Base-by-base conservation (phyloP, 2,888 invertebrate genomes). In the Agrochola litura region DNA sequence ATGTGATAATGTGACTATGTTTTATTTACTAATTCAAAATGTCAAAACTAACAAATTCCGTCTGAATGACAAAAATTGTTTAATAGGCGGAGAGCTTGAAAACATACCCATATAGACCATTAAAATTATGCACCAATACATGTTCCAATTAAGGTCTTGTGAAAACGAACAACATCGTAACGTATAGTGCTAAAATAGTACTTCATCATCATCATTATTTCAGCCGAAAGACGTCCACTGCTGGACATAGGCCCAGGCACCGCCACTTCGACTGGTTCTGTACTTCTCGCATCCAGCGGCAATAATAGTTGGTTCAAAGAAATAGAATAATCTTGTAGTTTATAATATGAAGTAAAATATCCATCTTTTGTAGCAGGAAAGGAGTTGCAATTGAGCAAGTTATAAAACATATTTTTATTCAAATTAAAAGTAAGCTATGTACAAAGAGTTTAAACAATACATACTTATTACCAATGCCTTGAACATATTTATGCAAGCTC, bases 1-100 rank as follows among this genome's bases (percentile, higher is more conserved):
- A 89, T 83, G 86, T 88, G 86, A 91, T 90, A 90, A 90, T 90
- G 86, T 73, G 78, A 83, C 89, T 79, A 89, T 89, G 90, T 89
- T 90, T 91, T 92, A 90, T 89, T 89, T 90, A 83, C 41, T 70
- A 78, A 83, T 65, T 52, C 61, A 9, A 89, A 88, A 88, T 82
- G 84, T 86, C 82, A 86, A 76, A 84, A 81, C 60, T 76, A 49
- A 82, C 63, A 58, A 61, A 66, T 75, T 52, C 64, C 41, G 54
- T 56, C 5, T 65, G 56, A 69, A 60, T 75, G 6, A 58, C 61
- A 52, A 19, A 46, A 25, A 46, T 30, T 19, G 37, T 66, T 81
- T 37, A 10, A n/a, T 46, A 85, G 81, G 76, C 25, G 8, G 8
- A 63, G 83, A 77, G 85, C 25, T 56, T 14, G 9, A 9, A n/a